A percentile compares a stretch with the other conserved stretches of the same genome.
Evolutionary conservation across 2,113 vertebrate species (phyloP).

Genomic region (Leptosomus discolor): DNA sequence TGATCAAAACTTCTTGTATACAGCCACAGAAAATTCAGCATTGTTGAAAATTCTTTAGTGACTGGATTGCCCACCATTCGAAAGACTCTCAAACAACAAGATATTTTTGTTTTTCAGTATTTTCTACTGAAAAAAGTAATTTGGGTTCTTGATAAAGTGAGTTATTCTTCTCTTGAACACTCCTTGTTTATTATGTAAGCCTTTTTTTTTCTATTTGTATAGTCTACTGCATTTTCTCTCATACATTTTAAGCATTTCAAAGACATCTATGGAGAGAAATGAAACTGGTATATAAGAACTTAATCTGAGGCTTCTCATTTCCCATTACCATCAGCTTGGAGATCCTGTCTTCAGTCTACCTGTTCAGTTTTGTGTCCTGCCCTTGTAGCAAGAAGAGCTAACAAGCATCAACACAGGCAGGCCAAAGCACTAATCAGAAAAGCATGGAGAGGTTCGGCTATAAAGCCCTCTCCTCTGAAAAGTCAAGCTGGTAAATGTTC

Average conservation of each 20-base stretch:
- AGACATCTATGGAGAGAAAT: not conserved
- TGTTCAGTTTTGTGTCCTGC: not conserved
- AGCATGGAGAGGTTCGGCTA: rapidly evolving
- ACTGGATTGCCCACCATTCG: not conserved
- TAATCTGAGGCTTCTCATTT: not conserved
- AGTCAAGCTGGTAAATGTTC: not conserved
- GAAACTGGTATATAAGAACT: not conserved
- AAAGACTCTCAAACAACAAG: not conserved
- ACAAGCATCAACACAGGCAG: not conserved
- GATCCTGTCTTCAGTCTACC: not conserved
- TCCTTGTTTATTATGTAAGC: not conserved
- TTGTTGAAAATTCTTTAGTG: not conserved
- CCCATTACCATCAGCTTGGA: not conserved
- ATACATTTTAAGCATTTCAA: not conserved
- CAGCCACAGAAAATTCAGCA: not conserved
- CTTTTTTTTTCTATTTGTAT: not conserved
- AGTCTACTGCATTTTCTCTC: not conserved
- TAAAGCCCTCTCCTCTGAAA: not conserved
- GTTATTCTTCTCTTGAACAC: not conserved
- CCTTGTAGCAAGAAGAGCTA: not conserved
- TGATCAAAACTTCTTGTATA: not conserved
- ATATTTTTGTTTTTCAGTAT: not conserved
- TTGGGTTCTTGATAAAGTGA: not conserved
- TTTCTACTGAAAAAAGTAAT: not conserved
- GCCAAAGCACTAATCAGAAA: not conserved